Percentiles rank a stretch among this genome's conserved stretches.
Conservation (phyloP, 1,140 invertebrate genomes). For the Oreohelix idahoensis region DNA sequence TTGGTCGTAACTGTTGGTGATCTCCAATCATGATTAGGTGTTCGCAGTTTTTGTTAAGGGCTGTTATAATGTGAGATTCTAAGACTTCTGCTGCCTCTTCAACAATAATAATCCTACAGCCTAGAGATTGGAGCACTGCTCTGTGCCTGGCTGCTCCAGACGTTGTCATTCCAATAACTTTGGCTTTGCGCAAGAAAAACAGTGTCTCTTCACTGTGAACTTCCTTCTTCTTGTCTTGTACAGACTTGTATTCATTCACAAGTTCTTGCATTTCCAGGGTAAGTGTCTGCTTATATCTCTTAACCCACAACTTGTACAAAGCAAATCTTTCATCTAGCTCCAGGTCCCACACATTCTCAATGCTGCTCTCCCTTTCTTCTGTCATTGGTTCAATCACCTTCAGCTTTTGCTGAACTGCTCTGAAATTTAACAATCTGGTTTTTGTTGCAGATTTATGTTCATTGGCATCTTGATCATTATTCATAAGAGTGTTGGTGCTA, state of each 20-base stretch:
- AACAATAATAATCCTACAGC: conserved; percentile 60
- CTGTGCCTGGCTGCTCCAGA: conserved; percentile 59
- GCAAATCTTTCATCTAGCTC: not conserved
- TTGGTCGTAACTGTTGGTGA: conserved; percentile 72
- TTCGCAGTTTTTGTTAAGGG: conserved; percentile 79
- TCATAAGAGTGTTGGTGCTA: not conserved
- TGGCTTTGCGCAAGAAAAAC: conserved; percentile 21
- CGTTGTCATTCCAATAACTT: conserved; percentile 64
- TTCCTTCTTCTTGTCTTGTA: not conserved
- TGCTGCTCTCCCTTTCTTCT: not conserved
- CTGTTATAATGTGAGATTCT: conserved; percentile 62
- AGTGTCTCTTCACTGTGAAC: not conserved
- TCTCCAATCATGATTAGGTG: conserved; percentile 90
- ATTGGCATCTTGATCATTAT: not conserved
- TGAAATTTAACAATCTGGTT: not conserved
- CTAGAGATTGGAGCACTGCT: conserved; percentile 44
- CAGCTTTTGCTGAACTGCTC: not conserved
- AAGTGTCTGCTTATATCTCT: conserved; percentile 18
- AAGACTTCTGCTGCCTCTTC: conserved; percentile 69
- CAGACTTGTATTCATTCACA: not conserved
- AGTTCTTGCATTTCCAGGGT: not conserved
- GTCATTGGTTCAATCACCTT: conserved; percentile 9
- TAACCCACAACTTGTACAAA: conserved; percentile 28
- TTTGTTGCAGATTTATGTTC: not conserved
- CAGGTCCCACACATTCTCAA: conserved; percentile 16